A percentile compares a stretch with the other conserved stretches of the same genome.
Evolutionary conservation across 1,140 invertebrate species (phyloP).

Genomic region (Dendrolimus kikuchii): DNA sequence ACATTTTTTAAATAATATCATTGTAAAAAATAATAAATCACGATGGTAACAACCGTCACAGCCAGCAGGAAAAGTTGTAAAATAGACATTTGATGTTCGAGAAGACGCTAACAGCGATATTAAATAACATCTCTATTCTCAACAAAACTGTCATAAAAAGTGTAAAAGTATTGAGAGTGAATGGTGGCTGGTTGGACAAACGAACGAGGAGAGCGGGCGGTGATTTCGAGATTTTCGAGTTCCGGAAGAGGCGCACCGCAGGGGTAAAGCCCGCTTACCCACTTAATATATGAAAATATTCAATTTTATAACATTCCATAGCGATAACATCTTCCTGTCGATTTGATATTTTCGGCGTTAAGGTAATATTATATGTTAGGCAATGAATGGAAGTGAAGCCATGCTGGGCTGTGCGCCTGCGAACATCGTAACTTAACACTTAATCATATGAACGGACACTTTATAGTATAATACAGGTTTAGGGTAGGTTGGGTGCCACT

Average conservation of each 20-base stretch:
- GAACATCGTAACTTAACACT: slow-evolving; percentile 63
- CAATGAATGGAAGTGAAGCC: slow-evolving; percentile 52
- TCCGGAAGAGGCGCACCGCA: slow-evolving; percentile 50
- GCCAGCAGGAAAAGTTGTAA: slow-evolving; percentile 23
- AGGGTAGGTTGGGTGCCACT: no score
- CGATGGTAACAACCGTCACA: slow-evolving; percentile 15
- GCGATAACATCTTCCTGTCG: slow-evolving; percentile 63
- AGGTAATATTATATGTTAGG: slow-evolving; percentile 55
- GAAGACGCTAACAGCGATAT: slow-evolving; percentile 62
- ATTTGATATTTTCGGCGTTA: slow-evolving; percentile 69
- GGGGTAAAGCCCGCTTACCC: slow-evolving; percentile 29
- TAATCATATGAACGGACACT: slow-evolving; percentile 62
- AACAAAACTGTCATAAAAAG: slow-evolving; percentile 55
- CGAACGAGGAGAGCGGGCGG: slow-evolving; percentile 1
- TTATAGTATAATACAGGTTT: slow-evolving; percentile 32
- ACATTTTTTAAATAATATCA: slow-evolving; percentile 9
- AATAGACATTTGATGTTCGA: slow-evolving; percentile 35
- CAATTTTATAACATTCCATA: slow-evolving; percentile 67
- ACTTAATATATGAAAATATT: slow-evolving; percentile 63
- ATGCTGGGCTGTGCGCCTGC: slow-evolving; percentile 48
- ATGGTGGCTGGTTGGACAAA: slow-evolving; percentile 15
- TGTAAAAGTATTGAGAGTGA: slow-evolving; percentile 18
- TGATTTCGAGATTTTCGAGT: slow-evolving; percentile 8
- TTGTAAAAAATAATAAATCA: no score
- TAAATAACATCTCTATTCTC: slow-evolving; percentile 68